phyloP scores from a whole-genome alignment of 2,113 vertebrate species.

The Felis chaus region DNA sequence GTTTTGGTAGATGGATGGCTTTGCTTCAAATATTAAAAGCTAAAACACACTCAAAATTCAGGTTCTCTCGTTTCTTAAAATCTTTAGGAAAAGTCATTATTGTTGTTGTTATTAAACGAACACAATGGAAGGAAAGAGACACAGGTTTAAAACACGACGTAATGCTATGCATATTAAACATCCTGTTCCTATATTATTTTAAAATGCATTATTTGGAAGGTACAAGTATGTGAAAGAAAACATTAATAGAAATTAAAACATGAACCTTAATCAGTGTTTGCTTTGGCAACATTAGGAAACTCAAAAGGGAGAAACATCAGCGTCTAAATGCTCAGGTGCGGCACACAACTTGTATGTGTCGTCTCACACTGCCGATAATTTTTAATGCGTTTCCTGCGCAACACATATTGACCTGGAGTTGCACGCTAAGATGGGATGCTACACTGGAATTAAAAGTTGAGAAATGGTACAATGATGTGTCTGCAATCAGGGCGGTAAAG shows the following conservation, averaged over 20 bases:
- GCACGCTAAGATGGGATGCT: neutral
- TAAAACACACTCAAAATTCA: slow-evolving; percentile 82
- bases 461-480: neutral
- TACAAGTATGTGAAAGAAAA: neutral
- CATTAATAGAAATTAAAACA: slow-evolving; percentile 62
- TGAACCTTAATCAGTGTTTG: slow-evolving; percentile 52
- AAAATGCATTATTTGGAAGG: slow-evolving; percentile 27
- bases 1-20: slow-evolving; percentile 83
- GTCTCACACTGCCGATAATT: neutral
- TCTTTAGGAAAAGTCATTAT: slow-evolving; percentile 67
- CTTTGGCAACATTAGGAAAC: neutral
- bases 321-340: neutral
- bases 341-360: neutral
- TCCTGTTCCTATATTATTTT: slow-evolving; percentile 30
- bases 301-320: neutral
- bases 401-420: slow-evolving; percentile 10
- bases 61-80: slow-evolving; percentile 72
- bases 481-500: neutral
- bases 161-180: slow-evolving; percentile 37
- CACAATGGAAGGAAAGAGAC: slow-evolving; percentile 52
- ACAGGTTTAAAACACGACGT: slow-evolving; percentile 65
- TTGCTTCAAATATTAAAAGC: slow-evolving; percentile 83
- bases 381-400: neutral
- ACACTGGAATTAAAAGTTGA: neutral
- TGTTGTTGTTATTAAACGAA: slow-evolving; percentile 58